Base-by-base conservation (phyloP, 2,113 vertebrate genomes). In the Zootoca vivipara region DNA sequence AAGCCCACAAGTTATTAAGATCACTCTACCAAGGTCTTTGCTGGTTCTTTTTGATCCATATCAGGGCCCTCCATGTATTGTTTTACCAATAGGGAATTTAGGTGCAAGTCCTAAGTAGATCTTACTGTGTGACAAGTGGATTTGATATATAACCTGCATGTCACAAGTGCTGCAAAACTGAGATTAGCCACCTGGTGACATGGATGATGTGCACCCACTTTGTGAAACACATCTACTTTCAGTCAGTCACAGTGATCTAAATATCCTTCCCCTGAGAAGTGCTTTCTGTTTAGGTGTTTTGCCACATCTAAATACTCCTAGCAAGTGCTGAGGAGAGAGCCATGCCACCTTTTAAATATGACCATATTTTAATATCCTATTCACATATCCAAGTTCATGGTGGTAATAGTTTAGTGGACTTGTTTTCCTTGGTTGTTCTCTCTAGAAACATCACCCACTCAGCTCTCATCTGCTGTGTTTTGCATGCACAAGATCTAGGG, bases 11-110 rank as follows among this genome's bases (percentile, higher is more conserved):
- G 88, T 93, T 82, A 89, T 79, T 67, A 88, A 75, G 78, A 24
- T 26, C 75, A 92, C 46, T 18, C 26, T 75, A 4, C 38, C 73
- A 87, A 92, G 81, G 87, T 28, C 69, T 74, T 83, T 33, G 35
- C 65, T 56, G 73, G 77, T 18, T 86, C 72, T 0, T 9, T n/a
- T 35, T 42, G 33, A 46, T 64, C 46, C 46, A 52, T 52, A 52
- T 10, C 46, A 52, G 46, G 46, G 46, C n/a, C 12, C 22, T 26
- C 28, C 33, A 52, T 52, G 5, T 18, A 79, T 56, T 56, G 28
- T 69, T 82, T 28, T 69, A 67, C 22, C 46, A 28, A 40, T 26
- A 30, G 28, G 7, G 58, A 80, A 80, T 20, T 33, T 28, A 62
- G 4, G 7, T 62, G 52, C 52, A 80, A 20, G 7, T 7, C 30